These are phyloP conservation scores for Lates calcarifer DNA, from an alignment of 2,113 vertebrate species.

Conservation along the genomic window DNA sequence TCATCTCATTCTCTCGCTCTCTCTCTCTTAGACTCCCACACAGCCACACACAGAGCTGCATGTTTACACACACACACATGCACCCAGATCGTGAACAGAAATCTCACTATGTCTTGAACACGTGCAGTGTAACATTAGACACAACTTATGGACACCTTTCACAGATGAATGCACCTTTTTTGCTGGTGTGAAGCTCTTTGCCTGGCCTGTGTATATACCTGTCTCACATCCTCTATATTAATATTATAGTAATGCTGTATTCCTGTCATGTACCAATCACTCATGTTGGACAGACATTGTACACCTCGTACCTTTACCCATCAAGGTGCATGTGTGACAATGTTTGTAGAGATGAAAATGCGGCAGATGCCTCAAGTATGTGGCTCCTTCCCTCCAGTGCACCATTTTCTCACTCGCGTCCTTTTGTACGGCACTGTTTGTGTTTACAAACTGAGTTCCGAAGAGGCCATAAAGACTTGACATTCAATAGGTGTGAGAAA, in stretches of 20 bases:
- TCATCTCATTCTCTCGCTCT: constrained; percentile 57
- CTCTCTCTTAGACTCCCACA: constrained; percentile 47
- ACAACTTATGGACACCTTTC: constrained; percentile 8
- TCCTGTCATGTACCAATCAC: not conserved
- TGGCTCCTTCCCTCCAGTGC: constrained; percentile 35
- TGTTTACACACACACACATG: constrained; percentile 35
- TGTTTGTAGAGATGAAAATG: constrained; percentile 54
- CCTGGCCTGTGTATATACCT: constrained; percentile 12
- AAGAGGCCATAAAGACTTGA: constrained; percentile 69
- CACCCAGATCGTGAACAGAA: constrained; percentile 18
- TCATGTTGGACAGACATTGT: not conserved
- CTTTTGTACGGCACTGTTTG: constrained; percentile 70
- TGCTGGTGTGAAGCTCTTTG: constrained; percentile 23
- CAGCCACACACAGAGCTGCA: constrained; percentile 49
- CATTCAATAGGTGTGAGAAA: constrained; percentile 64
- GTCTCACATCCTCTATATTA: not conserved
- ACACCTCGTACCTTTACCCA: not conserved
- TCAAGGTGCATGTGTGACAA: constrained; percentile 5
- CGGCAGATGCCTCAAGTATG: constrained; percentile 63
- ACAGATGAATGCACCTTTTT: constrained; percentile 20
- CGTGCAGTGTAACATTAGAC: not conserved
- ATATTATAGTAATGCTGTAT: not conserved
- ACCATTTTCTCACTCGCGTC: constrained; percentile 36
- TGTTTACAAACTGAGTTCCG: constrained; percentile 76
- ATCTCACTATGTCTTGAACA: not conserved